Conservation (phyloP, 2,888 invertebrate genomes). For the Campoplex nolae region DNA sequence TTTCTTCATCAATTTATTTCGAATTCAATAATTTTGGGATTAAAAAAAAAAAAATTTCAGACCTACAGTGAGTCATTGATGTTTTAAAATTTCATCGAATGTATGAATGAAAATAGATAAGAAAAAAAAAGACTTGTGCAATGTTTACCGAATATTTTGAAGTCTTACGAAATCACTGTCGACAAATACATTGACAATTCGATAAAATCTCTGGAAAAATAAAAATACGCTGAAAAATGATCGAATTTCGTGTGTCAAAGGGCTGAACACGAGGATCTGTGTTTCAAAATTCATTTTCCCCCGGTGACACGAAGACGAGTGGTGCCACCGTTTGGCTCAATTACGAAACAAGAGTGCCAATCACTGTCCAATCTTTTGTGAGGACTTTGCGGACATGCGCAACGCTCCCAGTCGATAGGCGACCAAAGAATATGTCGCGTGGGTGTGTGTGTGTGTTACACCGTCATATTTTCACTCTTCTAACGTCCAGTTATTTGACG, state of each 20-base stretch:
- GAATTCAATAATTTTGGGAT: not conserved
- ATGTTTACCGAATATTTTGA: not conserved
- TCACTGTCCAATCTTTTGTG: conserved; percentile 19
- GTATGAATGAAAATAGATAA: not conserved
- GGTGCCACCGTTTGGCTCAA: conserved; percentile 15
- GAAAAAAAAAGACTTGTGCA: not conserved
- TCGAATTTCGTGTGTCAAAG: not conserved
- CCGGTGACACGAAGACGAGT: conserved; percentile 20
- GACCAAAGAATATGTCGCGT: conserved; percentile 35
- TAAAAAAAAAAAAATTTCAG: too few relatives aligned
- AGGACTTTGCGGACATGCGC: conserved; percentile 59
- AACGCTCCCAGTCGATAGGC: conserved; percentile 64
- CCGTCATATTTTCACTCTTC: conserved; percentile 7
- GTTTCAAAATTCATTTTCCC: conserved; percentile 29
- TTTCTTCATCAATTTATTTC: not conserved
- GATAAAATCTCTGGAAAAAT: too few relatives aligned
- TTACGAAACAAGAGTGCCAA: conserved; percentile 21
- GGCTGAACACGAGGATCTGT: not conserved
- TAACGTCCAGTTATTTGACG: conserved; percentile 16
- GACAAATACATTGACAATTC: not conserved
- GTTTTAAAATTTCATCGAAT: too few relatives aligned
- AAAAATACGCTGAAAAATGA: not conserved
- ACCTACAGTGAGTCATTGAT: not conserved
- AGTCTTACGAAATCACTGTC: not conserved
- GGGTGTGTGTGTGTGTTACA: not conserved